These are phyloP conservation scores for Orussus abietinus DNA, from an alignment of 1,140 invertebrate genomes.

Conservation along the genomic window DNA sequence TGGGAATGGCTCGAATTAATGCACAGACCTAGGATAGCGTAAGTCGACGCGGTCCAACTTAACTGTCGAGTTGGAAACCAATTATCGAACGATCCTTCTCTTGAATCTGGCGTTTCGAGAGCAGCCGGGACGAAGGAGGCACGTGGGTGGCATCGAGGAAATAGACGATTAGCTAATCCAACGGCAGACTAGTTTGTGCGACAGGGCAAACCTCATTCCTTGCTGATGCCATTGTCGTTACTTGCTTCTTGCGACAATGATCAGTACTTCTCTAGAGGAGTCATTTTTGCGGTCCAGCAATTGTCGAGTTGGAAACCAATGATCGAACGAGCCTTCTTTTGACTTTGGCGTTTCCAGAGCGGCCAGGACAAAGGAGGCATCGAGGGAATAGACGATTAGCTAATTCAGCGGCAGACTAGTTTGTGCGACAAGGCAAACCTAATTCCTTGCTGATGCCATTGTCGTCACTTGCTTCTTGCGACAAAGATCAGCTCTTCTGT, in stretches of 20 bases:
- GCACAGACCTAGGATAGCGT: conserved; percentile 17
- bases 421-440: too few species aligned
- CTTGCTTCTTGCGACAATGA: too few species aligned
- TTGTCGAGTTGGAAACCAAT: conserved; percentile 25
- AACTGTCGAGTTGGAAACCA: conserved; percentile 22
- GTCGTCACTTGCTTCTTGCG: too few species aligned
- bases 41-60: conserved; percentile 12
- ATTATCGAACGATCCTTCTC: conserved; percentile 23
- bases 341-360: too few species aligned
- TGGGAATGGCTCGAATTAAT: conserved; percentile 34
- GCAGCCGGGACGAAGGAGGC: neutral
- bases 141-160: neutral
- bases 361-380: neutral
- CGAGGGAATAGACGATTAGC: conserved; percentile 19
- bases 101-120: too few species aligned
- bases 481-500: too few species aligned
- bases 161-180: conserved; percentile 24
- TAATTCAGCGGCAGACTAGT: conserved; percentile 23
- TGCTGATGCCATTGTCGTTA: too few species aligned
- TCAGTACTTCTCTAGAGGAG: too few species aligned
- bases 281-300: conserved; percentile 5
- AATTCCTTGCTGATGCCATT: too few species aligned
- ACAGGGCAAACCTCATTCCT: too few species aligned
- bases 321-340: conserved; percentile 20
- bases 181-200: too few species aligned